Evolutionary conservation across 2,797 vertebrate species (phyloP), one percentile per base, ranked within the genome.

Genomic region (Euphonia xanthogaster): DNA sequence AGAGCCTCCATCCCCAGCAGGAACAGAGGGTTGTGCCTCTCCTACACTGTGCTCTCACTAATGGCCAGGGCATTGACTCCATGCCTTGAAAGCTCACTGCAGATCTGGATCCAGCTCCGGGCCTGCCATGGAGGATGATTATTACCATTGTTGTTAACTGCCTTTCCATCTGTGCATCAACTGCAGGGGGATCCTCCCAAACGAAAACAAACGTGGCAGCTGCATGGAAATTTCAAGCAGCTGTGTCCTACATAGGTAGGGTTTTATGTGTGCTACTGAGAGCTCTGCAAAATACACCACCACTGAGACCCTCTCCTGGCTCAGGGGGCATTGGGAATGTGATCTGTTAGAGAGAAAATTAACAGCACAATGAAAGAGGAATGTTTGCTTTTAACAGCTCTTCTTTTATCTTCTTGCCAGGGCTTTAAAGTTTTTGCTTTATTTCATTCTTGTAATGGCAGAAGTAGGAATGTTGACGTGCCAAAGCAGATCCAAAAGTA

Each of bases 91-190:
- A 77, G 48, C 60, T 79, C 60, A 44, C 63, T 57, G 48, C 12
- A 22, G 20, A 6, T 61, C 47, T 79, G 80, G 54, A 61, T 91
- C 63, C 44, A 61, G 62, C 72, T 61, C 30, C 7, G 10, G 80
- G 45, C 6, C 82, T 92, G 65, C n/a, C 73, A 14, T 63, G 77
- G 48, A 81, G 68, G 65, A 47, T 40, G 62, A 66, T 96, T 51
- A 62, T 76, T 94, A 47, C 54, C 37, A 3, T 67, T 88, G 65
- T 57, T 61, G 40, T 87, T 93, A 95, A 78, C 71, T 96, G 79
- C 67, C 86, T 73, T 90, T 94, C 93, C 86, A 92, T 95, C 94
- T 96, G 94, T 96, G 88, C 63, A 20, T 86, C 91, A 54, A 3
- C 33, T 40, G n/a, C 40, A 4, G 68, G 77, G 71, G 90, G 72